Evolutionary conservation across 2,888 invertebrate genomes (phyloP).

Genomic region (Cerastis rubricosa): DNA sequence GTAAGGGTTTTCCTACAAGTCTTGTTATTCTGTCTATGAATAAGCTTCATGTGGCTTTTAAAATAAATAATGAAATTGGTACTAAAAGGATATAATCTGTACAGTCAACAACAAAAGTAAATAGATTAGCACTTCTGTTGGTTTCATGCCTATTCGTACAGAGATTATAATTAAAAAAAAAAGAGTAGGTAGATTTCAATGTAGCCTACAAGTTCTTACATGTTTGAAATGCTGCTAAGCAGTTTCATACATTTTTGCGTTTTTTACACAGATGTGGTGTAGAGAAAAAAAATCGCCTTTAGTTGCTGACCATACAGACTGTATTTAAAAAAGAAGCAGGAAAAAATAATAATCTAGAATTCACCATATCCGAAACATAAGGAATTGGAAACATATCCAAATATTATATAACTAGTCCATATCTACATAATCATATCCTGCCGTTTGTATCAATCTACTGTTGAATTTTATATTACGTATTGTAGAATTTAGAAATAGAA

Average conservation of each 20-base stretch:
- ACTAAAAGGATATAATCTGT: neutral
- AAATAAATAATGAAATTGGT: too few species aligned
- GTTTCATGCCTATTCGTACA: too few species aligned
- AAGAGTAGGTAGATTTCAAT: neutral
- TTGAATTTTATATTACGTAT: conserved; percentile 60
- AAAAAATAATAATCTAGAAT: conserved; percentile 17
- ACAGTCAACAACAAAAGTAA: conserved; percentile 16
- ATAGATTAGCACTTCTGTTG: neutral
- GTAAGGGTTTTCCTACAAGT: conserved; percentile 14
- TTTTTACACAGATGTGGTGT: neutral
- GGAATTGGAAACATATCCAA: conserved; percentile 52
- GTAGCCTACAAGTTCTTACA: neutral
- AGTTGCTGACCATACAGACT: conserved; percentile 3
- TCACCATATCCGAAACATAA: conserved; percentile 47
- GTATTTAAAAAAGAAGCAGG: neutral
- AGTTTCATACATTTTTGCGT: neutral
- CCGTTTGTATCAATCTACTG: conserved; percentile 62
- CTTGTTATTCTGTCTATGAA: neutral
- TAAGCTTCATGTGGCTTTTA: conserved; percentile 3
- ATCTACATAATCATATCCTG: conserved; percentile 62
- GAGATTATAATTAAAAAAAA: neutral
- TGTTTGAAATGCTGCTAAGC: neutral
- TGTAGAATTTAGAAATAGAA: conserved; percentile 37
- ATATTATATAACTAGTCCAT: conserved; percentile 38
- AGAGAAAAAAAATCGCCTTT: neutral